phyloP scores from a whole-genome alignment of 1,140 invertebrate species.

The Drosophila athabasca region DNA sequence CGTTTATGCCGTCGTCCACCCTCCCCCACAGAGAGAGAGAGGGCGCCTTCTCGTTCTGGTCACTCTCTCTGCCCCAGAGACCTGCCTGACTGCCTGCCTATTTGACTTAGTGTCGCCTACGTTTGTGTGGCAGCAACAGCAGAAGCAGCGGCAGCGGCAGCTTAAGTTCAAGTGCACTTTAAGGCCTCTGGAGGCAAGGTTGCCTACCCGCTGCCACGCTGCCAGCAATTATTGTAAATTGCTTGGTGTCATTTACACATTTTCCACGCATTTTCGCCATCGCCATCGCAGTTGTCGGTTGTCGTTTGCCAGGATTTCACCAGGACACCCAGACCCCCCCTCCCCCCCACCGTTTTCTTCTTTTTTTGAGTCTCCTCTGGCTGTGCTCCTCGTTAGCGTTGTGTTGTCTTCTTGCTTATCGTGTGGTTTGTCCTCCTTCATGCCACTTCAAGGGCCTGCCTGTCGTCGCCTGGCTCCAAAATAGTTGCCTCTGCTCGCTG shows the following conservation, averaged over 20 bases:
- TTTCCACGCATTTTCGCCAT: slow-evolving; percentile 75
- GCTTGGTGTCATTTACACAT: slow-evolving; percentile 77
- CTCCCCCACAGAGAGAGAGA: neutral
- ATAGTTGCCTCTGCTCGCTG: slow-evolving; percentile 11
- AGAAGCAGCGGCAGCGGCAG: slow-evolving; percentile 31
- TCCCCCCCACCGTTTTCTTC: too few species aligned
- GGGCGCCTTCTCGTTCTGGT: slow-evolving; percentile 2
- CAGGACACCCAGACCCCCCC: too few species aligned
- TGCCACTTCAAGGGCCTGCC: slow-evolving; percentile 29
- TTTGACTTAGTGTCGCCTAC: slow-evolving; percentile 36
- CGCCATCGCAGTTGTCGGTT: slow-evolving; percentile 33
- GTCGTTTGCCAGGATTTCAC: slow-evolving; percentile 42
- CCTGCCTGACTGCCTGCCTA: neutral
- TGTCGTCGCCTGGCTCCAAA: slow-evolving; percentile 20
- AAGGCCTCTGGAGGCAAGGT: slow-evolving; percentile 49
- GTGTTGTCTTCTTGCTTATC: slow-evolving; percentile 55
- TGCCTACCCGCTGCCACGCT: slow-evolving; percentile 20
- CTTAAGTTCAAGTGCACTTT: slow-evolving; percentile 72
- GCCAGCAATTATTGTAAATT: slow-evolving; percentile 78
- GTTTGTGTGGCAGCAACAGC: neutral
- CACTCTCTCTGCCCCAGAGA: slow-evolving; percentile 16
- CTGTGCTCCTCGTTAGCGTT: slow-evolving; percentile 35
- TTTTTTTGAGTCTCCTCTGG: slow-evolving; percentile 30
- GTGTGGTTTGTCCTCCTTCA: slow-evolving; percentile 22
- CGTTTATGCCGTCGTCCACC: slow-evolving; percentile 27